Percentiles rank a stretch among this genome's conserved stretches.
Conservation (phyloP, 2,113 vertebrate species). For the Chlorodrepanis virens region DNA sequence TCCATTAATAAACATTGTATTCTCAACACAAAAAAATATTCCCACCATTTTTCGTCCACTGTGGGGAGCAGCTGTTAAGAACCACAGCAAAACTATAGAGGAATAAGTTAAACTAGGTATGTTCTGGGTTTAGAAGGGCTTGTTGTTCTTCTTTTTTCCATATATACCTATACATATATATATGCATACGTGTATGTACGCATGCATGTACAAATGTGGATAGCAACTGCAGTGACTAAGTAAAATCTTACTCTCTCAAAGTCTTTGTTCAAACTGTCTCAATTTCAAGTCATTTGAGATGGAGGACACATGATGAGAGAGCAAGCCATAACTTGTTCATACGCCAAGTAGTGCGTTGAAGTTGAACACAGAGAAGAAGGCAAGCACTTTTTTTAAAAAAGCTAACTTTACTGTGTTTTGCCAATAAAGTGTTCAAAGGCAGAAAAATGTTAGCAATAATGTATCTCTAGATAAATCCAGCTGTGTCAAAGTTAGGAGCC, state of each 20-base stretch:
- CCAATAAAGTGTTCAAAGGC: not conserved
- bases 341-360: not conserved
- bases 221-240: not conserved
- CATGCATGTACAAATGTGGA: not conserved
- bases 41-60: not conserved
- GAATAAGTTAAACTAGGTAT: not conserved
- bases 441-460: not conserved
- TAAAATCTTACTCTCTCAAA: not conserved
- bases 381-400: not conserved
- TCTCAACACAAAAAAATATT: not conserved
- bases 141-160: not conserved
- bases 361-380: not conserved
- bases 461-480: not conserved
- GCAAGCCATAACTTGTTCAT: not conserved
- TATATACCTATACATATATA: too few species aligned
- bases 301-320: not conserved
- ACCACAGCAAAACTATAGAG: not conserved
- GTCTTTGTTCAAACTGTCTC: not conserved
- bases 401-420: not conserved
- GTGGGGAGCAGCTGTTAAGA: not conserved
- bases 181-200: fast-evolving
- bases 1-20: not conserved
- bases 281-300: not conserved
- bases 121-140: not conserved
- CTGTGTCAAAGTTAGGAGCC: not conserved